These are phyloP conservation scores for Amphipyra tragopoginis DNA, from an alignment of 2,888 invertebrate species.

Conservation along the genomic window DNA sequence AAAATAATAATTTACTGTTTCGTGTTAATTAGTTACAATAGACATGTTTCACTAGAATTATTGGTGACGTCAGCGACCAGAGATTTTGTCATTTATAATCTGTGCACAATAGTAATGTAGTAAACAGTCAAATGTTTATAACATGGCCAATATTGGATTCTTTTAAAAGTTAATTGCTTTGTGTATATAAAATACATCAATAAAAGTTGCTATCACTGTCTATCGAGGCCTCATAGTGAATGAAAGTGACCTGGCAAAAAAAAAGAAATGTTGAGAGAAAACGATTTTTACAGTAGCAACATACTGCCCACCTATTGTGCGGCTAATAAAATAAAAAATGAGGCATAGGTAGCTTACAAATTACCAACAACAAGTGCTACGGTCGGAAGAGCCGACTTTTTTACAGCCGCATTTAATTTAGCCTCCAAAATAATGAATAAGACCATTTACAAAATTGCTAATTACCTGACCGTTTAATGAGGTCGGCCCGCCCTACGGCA, in stretches of 20 bases:
- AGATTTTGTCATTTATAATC: conserved; percentile 29
- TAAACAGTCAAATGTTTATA: neutral
- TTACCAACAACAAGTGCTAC: conserved; percentile 37
- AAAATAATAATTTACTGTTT: conserved; percentile 61
- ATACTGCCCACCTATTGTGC: conserved; percentile 19
- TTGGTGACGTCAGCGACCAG: conserved; percentile 44
- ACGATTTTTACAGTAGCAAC: conserved; percentile 22
- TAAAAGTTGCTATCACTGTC: no score
- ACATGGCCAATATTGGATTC: neutral
- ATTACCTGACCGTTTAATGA: conserved; percentile 86
- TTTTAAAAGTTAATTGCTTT: neutral
- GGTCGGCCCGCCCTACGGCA: conserved; percentile 73
- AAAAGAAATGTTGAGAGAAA: neutral
- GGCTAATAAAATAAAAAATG: conserved; percentile 45
- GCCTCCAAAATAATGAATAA: conserved; percentile 81
- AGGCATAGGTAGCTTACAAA: conserved; percentile 39
- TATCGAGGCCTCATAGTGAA: no score
- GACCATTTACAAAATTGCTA: conserved; percentile 86
- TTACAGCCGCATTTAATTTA: conserved; percentile 67
- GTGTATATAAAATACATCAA: no score
- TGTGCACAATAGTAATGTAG: conserved; percentile 9
- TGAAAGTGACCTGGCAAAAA: neutral
- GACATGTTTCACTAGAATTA: conserved; percentile 56
- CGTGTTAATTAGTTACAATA: conserved; percentile 58
- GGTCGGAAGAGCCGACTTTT: conserved; percentile 48